phyloP scores from a whole-genome alignment of 2,113 vertebrate genomes.

The Arothron firmamentum region DNA sequence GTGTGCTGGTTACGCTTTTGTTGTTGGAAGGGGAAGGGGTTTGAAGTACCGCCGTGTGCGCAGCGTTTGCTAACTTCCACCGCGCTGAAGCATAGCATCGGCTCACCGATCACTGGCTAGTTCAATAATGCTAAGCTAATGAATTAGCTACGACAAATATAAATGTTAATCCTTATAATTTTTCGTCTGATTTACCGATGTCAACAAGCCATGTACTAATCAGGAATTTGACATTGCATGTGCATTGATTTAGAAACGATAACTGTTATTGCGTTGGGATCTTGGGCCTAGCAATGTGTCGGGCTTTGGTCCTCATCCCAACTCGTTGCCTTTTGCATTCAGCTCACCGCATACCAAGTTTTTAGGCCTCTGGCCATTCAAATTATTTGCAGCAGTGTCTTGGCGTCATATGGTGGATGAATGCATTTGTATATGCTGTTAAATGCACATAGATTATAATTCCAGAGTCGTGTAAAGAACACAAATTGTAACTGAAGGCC shows the following conservation, averaged over 20 bases:
- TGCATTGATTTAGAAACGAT: too few species aligned
- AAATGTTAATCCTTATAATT: not conserved
- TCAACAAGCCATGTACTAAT: too few species aligned
- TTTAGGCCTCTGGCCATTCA: constrained; percentile 25
- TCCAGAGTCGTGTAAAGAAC: too few species aligned
- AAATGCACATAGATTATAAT: too few species aligned
- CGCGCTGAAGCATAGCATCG: constrained; percentile 29
- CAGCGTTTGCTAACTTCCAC: constrained; percentile 17
- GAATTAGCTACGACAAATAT: not conserved
- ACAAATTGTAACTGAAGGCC: too few species aligned
- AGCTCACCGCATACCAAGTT: constrained; percentile 5
- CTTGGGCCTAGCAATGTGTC: constrained; percentile 15
- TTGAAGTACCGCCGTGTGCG: constrained; percentile 14
- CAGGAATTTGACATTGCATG: not conserved
- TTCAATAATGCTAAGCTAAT: constrained; percentile 34
- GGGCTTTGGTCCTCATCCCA: not conserved
- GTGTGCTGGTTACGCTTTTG: not conserved
- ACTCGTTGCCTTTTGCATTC: constrained; percentile 10
- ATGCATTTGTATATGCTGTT: too few species aligned
- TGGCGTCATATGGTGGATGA: not conserved
- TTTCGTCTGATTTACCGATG: too few species aligned
- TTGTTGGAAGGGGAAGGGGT: not conserved
- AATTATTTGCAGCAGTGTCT: not conserved
- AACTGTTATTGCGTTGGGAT: too few species aligned
- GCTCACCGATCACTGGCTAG: constrained; percentile 28